Conservation (phyloP, 2,797 vertebrate genomes). For the Notolabrus celidotus region DNA sequence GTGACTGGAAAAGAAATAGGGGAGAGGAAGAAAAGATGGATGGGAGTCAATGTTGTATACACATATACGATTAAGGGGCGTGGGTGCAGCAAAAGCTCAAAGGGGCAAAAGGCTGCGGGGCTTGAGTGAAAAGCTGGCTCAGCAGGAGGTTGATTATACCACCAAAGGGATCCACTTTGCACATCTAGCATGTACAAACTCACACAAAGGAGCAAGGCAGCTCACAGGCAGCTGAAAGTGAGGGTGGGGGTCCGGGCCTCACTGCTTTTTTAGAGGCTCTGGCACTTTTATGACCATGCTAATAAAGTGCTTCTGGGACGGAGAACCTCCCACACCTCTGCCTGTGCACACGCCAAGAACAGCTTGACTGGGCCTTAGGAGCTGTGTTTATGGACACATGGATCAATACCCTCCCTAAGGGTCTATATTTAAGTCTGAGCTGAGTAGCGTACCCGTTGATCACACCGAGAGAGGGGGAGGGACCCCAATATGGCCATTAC, state of each 20-base stretch:
- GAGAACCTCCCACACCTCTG: slow-evolving; percentile 70
- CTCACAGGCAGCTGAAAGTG: slow-evolving; percentile 63
- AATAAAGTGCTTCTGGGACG: slow-evolving; percentile 78
- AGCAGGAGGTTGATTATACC: slow-evolving; percentile 81
- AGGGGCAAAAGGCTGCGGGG: slow-evolving; percentile 74
- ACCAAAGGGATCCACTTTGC: slow-evolving; percentile 78
- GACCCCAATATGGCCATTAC: slow-evolving; percentile 57
- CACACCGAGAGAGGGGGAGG: slow-evolving; percentile 37
- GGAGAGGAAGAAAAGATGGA: slow-evolving; percentile 58
- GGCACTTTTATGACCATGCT: slow-evolving; percentile 80
- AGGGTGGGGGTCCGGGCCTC: slow-evolving; percentile 45
- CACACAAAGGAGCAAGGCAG: slow-evolving; percentile 77
- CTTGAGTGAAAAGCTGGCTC: slow-evolving; percentile 76
- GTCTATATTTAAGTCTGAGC: slow-evolving; percentile 75
- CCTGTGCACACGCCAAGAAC: slow-evolving; percentile 67
- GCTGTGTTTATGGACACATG: slow-evolving; percentile 73
- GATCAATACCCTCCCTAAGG: slow-evolving; percentile 77
- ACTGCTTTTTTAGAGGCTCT: slow-evolving; percentile 59
- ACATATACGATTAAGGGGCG: slow-evolving; percentile 62
- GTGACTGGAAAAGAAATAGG: slow-evolving; percentile 26
- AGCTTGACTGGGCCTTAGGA: slow-evolving; percentile 72
- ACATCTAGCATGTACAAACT: slow-evolving; percentile 77
- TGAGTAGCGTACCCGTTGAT: slow-evolving; percentile 61
- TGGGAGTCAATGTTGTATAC: slow-evolving; percentile 68
- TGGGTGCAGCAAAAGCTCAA: slow-evolving; percentile 64